Conservation (phyloP, 2,113 vertebrate species). For the Actenoides lindsayi region DNA sequence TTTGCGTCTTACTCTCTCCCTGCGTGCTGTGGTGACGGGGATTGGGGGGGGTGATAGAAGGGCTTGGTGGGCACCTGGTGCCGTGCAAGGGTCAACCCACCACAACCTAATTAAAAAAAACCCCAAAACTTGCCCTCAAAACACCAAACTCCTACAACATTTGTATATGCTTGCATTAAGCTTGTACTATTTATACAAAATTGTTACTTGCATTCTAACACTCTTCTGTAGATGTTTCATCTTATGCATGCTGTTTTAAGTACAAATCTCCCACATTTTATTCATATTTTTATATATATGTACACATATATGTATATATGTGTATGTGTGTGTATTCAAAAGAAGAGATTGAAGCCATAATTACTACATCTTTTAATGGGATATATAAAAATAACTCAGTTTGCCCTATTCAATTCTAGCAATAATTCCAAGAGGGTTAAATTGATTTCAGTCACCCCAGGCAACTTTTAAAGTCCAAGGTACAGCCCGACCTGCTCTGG, state of each 20-base stretch:
- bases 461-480: background rate
- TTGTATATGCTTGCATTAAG: background rate
- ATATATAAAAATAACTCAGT: background rate
- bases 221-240: background rate
- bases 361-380: background rate
- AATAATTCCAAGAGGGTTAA: background rate
- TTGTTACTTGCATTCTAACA: background rate
- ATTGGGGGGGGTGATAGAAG: too few relatives aligned
- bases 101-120: background rate
- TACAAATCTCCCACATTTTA: background rate
- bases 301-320: background rate
- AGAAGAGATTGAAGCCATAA: background rate
- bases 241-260: background rate
- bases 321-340: background rate
- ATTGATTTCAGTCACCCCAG: background rate
- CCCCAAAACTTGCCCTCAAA: background rate
- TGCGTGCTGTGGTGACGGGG: too few relatives aligned
- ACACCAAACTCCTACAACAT: background rate
- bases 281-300: background rate
- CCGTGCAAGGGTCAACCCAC: too few relatives aligned
- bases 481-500: too few relatives aligned
- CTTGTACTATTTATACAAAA: background rate
- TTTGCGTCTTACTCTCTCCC: too few relatives aligned
- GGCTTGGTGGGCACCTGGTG: too few relatives aligned
- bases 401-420: background rate